phyloP scores from a whole-genome alignment of 37 sponge, comb jelly and placozoan genomes.

The Mnemiopsis leidyi region DNA sequence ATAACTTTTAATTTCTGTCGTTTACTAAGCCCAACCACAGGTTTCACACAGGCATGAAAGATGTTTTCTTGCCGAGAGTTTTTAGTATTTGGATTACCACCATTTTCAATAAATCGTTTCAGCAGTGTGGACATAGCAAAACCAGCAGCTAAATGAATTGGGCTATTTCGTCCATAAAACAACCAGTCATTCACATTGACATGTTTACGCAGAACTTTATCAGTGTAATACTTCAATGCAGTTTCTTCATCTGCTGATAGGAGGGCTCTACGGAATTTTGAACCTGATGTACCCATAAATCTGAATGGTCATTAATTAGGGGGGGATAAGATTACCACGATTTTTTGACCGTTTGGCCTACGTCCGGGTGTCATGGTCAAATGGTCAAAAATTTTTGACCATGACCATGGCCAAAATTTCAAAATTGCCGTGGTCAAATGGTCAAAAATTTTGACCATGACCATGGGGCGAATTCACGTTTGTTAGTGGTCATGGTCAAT shows the following conservation, averaged over 20 bases:
- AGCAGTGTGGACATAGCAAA: slow-evolving; percentile 31
- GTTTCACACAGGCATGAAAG: slow-evolving; percentile 44
- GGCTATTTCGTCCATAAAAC: slow-evolving; percentile 32
- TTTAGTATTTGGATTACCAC: slow-evolving; percentile 34
- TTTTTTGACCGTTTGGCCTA: too few relatives aligned
- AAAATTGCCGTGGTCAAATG: too few relatives aligned
- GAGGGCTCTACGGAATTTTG: slow-evolving; percentile 14
- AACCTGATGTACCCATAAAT: slow-evolving; percentile 15
- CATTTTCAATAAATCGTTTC: slow-evolving; percentile 31
- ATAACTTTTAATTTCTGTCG: slow-evolving; percentile 29
- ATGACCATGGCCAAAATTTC: too few relatives aligned
- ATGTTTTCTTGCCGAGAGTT: slow-evolving; percentile 23
- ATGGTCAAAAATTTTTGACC: too few relatives aligned
- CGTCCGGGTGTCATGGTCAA: too few relatives aligned
- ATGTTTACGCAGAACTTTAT: slow-evolving; percentile 37
- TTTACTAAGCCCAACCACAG: slow-evolving; percentile 23
- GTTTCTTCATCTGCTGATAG: slow-evolving; percentile 45
- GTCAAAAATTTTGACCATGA: too few relatives aligned
- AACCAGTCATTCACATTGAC: slow-evolving; percentile 36
- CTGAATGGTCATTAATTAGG: neutral
- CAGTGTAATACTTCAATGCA: slow-evolving; percentile 53
- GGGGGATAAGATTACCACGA: too few relatives aligned
- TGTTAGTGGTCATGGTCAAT: too few relatives aligned
- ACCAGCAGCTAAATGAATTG: slow-evolving; percentile 51
- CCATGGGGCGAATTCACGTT: too few relatives aligned